A percentile compares a stretch with the other conserved stretches of the same genome.
Conservation (phyloP, 1,140 invertebrate genomes). For the Aporrectodea caliginosa region DNA sequence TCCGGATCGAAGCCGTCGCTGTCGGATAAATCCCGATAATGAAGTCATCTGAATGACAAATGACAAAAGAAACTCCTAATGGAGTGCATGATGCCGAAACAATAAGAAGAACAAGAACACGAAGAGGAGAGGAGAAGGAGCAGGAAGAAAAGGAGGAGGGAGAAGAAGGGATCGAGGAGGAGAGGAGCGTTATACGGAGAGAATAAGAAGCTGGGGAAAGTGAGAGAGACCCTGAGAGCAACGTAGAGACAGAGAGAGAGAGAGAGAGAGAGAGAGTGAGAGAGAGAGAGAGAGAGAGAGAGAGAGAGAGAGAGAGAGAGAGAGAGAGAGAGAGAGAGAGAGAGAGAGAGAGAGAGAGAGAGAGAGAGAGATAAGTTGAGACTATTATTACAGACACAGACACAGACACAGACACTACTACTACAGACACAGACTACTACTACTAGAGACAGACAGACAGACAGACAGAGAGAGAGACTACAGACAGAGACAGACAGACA, state of each 20-base stretch:
- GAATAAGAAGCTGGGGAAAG: not conserved
- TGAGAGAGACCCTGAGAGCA: not conserved
- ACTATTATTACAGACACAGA: too few species aligned
- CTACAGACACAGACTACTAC: not conserved
- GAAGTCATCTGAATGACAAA: not conserved
- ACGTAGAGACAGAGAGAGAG: not conserved
- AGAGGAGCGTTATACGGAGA: not conserved
- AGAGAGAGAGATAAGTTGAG: not conserved
- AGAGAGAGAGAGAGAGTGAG: not conserved
- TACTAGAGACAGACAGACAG: not conserved
- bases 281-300: not conserved
- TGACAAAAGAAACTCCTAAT: not conserved
- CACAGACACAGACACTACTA: not conserved
- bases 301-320: not conserved
- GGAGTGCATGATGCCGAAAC: not conserved
- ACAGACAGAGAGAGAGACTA: not conserved
- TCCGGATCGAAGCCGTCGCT: not conserved
- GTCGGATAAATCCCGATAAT: not conserved
- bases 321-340: not conserved
- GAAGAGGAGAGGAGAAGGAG: not conserved
- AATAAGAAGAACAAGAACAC: not conserved
- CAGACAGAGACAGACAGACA: not conserved
- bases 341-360: not conserved
- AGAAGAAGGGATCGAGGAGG: not conserved
- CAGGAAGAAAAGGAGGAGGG: not conserved